Conservation (phyloP, 2,888 invertebrate genomes). For the Notocelia uddmanniana region DNA sequence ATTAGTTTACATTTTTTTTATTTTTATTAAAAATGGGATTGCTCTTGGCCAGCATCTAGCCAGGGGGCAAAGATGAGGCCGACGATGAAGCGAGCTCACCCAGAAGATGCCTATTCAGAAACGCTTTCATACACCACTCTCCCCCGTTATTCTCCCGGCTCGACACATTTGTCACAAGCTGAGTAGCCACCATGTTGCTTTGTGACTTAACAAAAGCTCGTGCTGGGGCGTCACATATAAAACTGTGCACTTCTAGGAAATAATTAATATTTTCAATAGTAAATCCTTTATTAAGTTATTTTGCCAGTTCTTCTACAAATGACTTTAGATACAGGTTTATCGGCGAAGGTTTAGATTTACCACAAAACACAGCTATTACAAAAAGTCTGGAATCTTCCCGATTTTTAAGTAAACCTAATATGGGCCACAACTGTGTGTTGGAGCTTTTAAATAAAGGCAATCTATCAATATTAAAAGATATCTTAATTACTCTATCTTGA, state of each 20-base stretch:
- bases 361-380: slow-evolving; percentile 26
- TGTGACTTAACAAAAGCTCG: slow-evolving; percentile 30
- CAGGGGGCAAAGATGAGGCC: too few species aligned
- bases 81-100: too few species aligned
- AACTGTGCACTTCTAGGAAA: slow-evolving; percentile 31
- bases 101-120: too few species aligned
- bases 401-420: slow-evolving; percentile 36
- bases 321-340: slow-evolving; percentile 16
- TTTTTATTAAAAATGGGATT: too few species aligned
- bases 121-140: slow-evolving; percentile 39
- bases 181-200: slow-evolving; percentile 40
- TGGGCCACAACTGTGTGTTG: slow-evolving; percentile 34
- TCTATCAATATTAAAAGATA: slow-evolving; percentile 33
- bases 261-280: slow-evolving; percentile 29
- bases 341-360: slow-evolving; percentile 26
- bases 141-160: slow-evolving; percentile 31
- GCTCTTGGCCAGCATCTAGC: too few species aligned
- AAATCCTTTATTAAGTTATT: slow-evolving; percentile 28
- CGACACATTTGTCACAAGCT: slow-evolving; percentile 41
- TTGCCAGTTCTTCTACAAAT: slow-evolving; percentile 24
- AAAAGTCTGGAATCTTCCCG: slow-evolving; percentile 30
- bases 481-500: slow-evolving; percentile 17
- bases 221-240: slow-evolving; percentile 42
- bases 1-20: slow-evolving; percentile 33
- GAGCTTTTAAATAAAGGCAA: slow-evolving; percentile 33